Base-by-base conservation (phyloP, 2,113 vertebrate genomes). In the Stigmatopora argus region DNA sequence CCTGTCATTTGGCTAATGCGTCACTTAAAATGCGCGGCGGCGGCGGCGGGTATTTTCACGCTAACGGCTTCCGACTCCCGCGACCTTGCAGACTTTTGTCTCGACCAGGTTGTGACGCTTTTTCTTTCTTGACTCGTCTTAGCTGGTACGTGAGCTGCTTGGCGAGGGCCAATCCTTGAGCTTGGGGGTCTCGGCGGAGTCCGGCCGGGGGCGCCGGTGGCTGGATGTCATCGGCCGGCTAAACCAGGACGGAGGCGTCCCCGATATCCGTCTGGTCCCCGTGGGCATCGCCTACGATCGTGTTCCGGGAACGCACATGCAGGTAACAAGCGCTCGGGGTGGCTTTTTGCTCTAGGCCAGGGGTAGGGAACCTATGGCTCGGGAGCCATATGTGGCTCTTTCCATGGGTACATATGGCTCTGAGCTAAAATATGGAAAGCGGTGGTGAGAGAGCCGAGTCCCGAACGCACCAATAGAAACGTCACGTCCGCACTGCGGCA, bases 81-180 rank as follows among this genome's bases (percentile, higher is more conserved):
- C n/a, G 56, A 52, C n/a, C 74, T 62, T 64, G 56, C 46, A 69
- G 65, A 71, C 56, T 56, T 71, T 71, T 74, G 26, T 62, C 49
- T 48, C 31, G 72, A 65, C 41, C 60, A 52, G 23, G 1, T 26
- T 21, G 23, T 55, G 6, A 46, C 34, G 38, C 46, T 52, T 21
- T 12, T 3, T 49, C 19, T 26, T 48, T 55, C 52, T 59, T 34
- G 9, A 49, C 38, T 11, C 38, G 53, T 17, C 63, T 59, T 77
- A 98, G 96, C 90, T 91, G 4, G 0, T 91, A 0, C 81, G 89
- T 77, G 92, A 94, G 83, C 83, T 96, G 79, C 87, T 98, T 60
- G 80, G 53, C 78, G 91, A 91, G 68, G 77, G 76, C 5, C 93
- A 94, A 70, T 88, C 90, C 0, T 69, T 98, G 15, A 90, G 90